These are phyloP conservation scores for Synanthedon vespiformis DNA, from an alignment of 2,888 invertebrate species.

Conservation along the genomic window DNA sequence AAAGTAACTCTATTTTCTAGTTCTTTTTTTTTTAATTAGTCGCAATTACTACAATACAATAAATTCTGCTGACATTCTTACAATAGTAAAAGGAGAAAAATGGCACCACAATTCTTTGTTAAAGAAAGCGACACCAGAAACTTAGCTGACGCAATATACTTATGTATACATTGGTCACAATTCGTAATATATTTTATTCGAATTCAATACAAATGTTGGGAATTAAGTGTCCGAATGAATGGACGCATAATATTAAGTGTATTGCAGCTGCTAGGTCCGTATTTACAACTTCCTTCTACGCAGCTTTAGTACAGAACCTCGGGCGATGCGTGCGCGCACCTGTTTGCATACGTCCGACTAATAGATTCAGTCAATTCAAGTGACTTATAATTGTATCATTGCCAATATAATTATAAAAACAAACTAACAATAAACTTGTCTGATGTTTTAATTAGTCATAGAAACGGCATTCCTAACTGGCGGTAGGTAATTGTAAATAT, in stretches of 20 bases:
- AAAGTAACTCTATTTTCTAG: too few species aligned
- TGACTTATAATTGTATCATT: slow-evolving; percentile 47
- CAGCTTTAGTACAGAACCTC: slow-evolving; percentile 40
- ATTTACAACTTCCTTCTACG: slow-evolving; percentile 56
- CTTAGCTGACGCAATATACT: too few species aligned
- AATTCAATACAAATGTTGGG: slow-evolving; percentile 37
- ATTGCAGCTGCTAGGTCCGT: slow-evolving; percentile 42
- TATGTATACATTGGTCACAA: background rate
- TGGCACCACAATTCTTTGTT: too few species aligned
- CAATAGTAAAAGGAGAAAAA: too few species aligned
- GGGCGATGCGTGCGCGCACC: slow-evolving; percentile 34
- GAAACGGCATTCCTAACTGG: too few species aligned
- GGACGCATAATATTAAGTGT: slow-evolving; percentile 20
- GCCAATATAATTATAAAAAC: slow-evolving; percentile 10
- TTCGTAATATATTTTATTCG: slow-evolving; percentile 5
- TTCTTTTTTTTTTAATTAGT: too few species aligned
- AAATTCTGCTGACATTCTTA: too few species aligned
- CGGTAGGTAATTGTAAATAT: too few species aligned
- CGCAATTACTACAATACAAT: too few species aligned
- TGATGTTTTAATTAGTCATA: too few species aligned
- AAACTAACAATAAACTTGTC: background rate
- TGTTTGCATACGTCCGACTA: slow-evolving; percentile 49
- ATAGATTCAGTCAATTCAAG: slow-evolving; percentile 38
- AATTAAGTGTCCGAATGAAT: slow-evolving; percentile 28
- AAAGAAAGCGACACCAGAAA: too few species aligned